phyloP scores from a whole-genome alignment of 1,140 invertebrate species.

The Cherax quadricarinatus region DNA sequence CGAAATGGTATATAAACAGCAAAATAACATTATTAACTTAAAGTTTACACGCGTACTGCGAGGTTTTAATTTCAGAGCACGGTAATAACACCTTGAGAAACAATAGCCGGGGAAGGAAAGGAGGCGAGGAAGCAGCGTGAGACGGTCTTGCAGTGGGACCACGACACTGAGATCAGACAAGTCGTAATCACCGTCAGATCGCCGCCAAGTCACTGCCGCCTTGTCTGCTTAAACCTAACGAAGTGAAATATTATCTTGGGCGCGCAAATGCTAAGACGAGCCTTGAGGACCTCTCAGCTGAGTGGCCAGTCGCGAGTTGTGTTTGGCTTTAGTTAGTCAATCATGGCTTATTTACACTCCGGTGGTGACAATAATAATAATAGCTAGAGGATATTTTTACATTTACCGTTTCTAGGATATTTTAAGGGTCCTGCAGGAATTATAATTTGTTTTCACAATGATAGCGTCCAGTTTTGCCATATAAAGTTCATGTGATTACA shows the following conservation, averaged over 20 bases:
- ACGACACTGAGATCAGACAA: conserved; percentile 1
- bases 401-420: neutral
- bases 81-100: neutral
- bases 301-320: neutral
- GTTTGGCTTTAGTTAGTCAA: conserved; percentile 5
- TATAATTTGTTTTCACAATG: neutral
- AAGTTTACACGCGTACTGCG: neutral
- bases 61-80: neutral
- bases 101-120: neutral
- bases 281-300: neutral
- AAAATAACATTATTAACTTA: neutral
- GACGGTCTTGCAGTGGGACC: neutral
- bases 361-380: conserved; percentile 9
- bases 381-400: neutral
- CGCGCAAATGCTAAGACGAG: conserved; percentile 24
- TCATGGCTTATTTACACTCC: neutral
- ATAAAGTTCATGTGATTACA: too few species aligned
- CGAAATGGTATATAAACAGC: neutral
- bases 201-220: conserved; percentile 49
- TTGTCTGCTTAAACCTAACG: conserved; percentile 67
- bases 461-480: neutral
- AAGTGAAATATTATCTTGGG: conserved; percentile 63
- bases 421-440: neutral
- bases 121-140: neutral
- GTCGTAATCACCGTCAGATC: conserved; percentile 58